Percentiles rank a stretch among this genome's conserved stretches.
These are phyloP conservation scores for Gastracanthus pulcherrimus DNA, from an alignment of 2,888 invertebrate genomes.

Conservation along the genomic window DNA sequence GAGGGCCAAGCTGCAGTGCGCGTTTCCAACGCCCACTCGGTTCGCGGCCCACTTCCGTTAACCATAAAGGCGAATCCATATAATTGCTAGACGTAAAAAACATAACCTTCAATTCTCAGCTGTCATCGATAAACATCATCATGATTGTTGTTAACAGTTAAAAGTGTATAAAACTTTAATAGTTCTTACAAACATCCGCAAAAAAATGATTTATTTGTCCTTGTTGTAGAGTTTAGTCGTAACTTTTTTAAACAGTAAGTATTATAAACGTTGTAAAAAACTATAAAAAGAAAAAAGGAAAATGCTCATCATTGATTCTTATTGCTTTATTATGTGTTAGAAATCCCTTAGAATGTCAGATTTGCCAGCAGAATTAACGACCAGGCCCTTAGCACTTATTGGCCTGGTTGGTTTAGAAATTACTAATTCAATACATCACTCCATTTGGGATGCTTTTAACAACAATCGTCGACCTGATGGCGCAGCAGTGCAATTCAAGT, in stretches of 20 bases:
- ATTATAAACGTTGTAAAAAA: not conserved
- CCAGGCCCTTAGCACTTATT: slow-evolving; percentile 91
- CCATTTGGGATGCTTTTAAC: slow-evolving; percentile 95
- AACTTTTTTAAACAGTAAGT: slow-evolving; percentile 22
- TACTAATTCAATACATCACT: slow-evolving; percentile 91
- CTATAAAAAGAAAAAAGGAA: not conserved
- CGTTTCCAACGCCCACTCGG: too few species aligned
- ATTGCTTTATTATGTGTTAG: not conserved
- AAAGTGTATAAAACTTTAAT: slow-evolving; percentile 17
- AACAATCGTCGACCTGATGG: slow-evolving; percentile 90
- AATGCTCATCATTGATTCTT: not conserved
- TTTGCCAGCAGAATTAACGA: slow-evolving; percentile 90
- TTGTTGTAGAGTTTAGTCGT: not conserved
- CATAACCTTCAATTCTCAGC: slow-evolving; percentile 47
- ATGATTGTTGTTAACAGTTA: slow-evolving; percentile 39
- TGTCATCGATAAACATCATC: slow-evolving; percentile 46
- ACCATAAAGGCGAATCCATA: slow-evolving; percentile 23
- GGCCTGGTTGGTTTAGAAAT: slow-evolving; percentile 93
- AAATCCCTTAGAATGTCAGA: slow-evolving; percentile 76
- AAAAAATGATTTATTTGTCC: slow-evolving; percentile 31
- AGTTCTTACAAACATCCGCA: not conserved
- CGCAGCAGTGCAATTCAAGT: slow-evolving; percentile 89
- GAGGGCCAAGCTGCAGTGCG: too few species aligned
- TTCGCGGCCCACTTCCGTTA: not conserved
- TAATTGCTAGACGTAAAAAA: slow-evolving; percentile 31